These are phyloP conservation scores for Fabriciana adippe DNA, from an alignment of 2,888 invertebrate genomes.

Conservation along the genomic window DNA sequence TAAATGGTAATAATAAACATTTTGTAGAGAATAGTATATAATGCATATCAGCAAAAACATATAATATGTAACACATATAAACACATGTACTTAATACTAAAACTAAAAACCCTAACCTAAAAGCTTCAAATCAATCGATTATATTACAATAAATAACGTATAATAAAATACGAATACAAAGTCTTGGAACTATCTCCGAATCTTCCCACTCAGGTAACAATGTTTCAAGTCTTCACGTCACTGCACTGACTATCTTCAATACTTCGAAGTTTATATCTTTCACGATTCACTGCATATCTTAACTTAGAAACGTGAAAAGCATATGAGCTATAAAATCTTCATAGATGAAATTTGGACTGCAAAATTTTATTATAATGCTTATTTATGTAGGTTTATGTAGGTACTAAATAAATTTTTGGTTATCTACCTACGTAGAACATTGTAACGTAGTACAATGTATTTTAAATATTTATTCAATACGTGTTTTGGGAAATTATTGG, in stretches of 20 bases:
- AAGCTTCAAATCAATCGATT: background rate
- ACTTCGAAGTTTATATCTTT: slow-evolving; percentile 25
- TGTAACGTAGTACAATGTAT: no score
- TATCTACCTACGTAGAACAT: no score
- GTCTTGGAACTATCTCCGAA: slow-evolving; percentile 1
- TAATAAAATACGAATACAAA: slow-evolving; percentile 16
- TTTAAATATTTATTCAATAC: no score
- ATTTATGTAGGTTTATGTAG: background rate
- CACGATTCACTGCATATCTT: slow-evolving; percentile 27
- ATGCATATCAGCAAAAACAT: no score
- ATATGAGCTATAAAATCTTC: slow-evolving; percentile 13
- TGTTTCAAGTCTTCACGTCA: slow-evolving; percentile 14
- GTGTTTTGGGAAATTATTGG: no score
- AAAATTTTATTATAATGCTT: background rate
- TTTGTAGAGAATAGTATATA: no score
- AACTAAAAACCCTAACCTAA: background rate
- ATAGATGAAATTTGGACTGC: background rate
- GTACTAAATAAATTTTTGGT: no score
- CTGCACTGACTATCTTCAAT: slow-evolving; percentile 6
- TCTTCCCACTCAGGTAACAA: slow-evolving; percentile 10
- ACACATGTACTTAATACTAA: no score
- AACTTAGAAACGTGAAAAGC: slow-evolving; percentile 12
- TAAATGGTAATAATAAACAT: no score
- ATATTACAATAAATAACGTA: background rate
- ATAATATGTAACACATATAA: no score